Base-by-base conservation (phyloP, 2,888 invertebrate species). In the Sesia apiformis region DNA sequence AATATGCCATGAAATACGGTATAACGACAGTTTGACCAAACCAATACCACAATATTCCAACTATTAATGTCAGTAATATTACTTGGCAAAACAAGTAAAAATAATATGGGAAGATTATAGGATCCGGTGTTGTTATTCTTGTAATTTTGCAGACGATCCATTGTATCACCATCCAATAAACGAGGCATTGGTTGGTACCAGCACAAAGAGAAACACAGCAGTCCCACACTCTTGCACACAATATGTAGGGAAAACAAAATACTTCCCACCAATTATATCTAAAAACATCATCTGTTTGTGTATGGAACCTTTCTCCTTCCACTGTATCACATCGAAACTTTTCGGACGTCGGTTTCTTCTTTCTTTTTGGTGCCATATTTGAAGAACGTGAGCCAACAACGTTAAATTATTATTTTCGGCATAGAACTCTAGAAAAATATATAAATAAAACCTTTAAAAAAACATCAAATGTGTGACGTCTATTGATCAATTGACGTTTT, bases 41-140 rank as follows among this genome's bases (percentile, higher is more conserved):
- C 60, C 65, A 73, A 3, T 65, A 43, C 84, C 86, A 87, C 0
- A 85, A 0, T 0, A 76, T 5, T 5, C 61, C 46, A 46, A 86
- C 78, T 4, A 79, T 59, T 5, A 63, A 0, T 2, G 81, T 76
- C 5, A 85, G 54, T 38, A 81, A 55, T 52, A 84, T 66, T 2
- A 87, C 78, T 76, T 86, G 87, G 56, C 79, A 79, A 57, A 83
- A 84, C 63, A 85, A 69, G 52, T 85, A 84, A 55, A 87, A 86
- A 56, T 78, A 86, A 53, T 87, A 88, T 0, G 87, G 86, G 43
- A 81, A 86, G 39, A 84, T 67, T 0, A 88, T 75, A 0, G 85
- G 78, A 39, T 84, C 76, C 3, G 83, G 83, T 0, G 80, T 78
- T 0, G 79, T 80, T 3, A 79, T 49, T 58, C 65, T 69, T 0